These are phyloP conservation scores for Ianthella basta DNA, from an alignment of 37 sponge, comb jelly and placozoan genomes.

Conservation along the genomic window DNA sequence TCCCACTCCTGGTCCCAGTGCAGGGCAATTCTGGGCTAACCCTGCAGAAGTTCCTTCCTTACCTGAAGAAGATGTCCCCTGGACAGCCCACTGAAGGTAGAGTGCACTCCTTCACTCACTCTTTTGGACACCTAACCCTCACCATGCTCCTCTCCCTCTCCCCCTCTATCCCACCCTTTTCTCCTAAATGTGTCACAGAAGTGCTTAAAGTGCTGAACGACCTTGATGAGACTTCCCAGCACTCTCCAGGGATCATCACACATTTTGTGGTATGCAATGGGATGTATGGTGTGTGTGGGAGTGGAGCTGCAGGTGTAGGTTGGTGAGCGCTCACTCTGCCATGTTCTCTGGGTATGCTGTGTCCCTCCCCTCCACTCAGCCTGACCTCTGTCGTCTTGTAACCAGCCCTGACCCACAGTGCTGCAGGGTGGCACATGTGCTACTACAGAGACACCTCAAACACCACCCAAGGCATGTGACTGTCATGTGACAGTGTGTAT, in stretches of 20 bases:
- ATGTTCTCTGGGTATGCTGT: background rate
- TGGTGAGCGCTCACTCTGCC: background rate
- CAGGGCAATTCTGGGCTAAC: constrained; percentile 26
- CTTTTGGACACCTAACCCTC: background rate
- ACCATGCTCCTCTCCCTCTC: background rate
- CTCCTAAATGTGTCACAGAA: constrained; percentile 36
- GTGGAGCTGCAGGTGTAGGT: no score
- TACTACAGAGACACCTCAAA: constrained; percentile 68
- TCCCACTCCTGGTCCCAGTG: constrained; percentile 29
- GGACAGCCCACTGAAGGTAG: constrained; percentile 68
- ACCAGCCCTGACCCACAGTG: constrained; percentile 50
- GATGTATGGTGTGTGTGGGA: no score
- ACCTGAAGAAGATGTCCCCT: constrained; percentile 73
- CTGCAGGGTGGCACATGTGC: constrained; percentile 51
- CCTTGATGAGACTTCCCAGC: constrained; percentile 75
- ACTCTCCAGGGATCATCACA: constrained; percentile 68
- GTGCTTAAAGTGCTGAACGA: constrained; percentile 72
- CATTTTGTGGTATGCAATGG: constrained; percentile 76
- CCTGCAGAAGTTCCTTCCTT: constrained; percentile 67
- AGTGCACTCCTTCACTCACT: background rate
- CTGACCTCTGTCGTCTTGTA: constrained; percentile 73
- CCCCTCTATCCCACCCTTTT: background rate
- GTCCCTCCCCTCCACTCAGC: constrained; percentile 44
- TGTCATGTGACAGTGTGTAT: background rate
- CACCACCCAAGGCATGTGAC: constrained; percentile 58